Evolutionary conservation across 2,797 vertebrate species (phyloP).

Genomic region (Adrianichthys oophorus): DNA sequence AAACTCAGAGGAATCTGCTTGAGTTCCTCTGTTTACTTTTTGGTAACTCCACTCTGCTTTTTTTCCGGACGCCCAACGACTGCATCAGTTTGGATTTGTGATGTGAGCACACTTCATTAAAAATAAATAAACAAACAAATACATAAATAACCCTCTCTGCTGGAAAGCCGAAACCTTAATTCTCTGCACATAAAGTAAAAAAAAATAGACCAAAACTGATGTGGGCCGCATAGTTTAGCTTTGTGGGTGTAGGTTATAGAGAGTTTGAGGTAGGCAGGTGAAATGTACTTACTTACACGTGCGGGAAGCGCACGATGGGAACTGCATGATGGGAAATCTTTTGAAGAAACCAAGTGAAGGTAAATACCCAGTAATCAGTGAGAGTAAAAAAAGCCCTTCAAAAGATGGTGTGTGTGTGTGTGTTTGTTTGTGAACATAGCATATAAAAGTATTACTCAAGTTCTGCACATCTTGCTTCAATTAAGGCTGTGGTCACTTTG

Average conservation of each 20-base stretch:
- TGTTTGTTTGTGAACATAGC: constrained; percentile 40
- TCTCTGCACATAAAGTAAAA: not conserved
- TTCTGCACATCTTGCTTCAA: constrained; percentile 73
- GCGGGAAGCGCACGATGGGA: constrained; percentile 45
- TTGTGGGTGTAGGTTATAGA: not conserved
- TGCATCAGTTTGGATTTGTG: constrained; percentile 18
- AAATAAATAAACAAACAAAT: not conserved
- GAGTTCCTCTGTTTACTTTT: constrained; percentile 52
- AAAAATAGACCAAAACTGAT: too few relatives aligned
- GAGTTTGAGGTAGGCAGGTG: constrained; percentile 13
- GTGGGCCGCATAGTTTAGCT: too few relatives aligned
- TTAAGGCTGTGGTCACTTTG: constrained; percentile 71
- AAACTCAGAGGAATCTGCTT: constrained; percentile 63
- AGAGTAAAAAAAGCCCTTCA: constrained; percentile 49
- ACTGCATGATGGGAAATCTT: constrained; percentile 68
- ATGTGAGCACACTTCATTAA: not conserved
- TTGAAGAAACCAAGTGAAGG: constrained; percentile 48
- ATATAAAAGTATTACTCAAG: constrained; percentile 68
- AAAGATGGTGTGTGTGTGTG: constrained; percentile 29
- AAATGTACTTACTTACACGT: constrained; percentile 20
- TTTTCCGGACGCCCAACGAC: constrained; percentile 40
- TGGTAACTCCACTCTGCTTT: constrained; percentile 39
- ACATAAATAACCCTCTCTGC: not conserved
- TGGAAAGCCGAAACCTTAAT: constrained; percentile 1
- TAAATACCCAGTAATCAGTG: constrained; percentile 59